Conservation (phyloP, 2,888 invertebrate species). For the Psylliodes chrysocephalus region DNA sequence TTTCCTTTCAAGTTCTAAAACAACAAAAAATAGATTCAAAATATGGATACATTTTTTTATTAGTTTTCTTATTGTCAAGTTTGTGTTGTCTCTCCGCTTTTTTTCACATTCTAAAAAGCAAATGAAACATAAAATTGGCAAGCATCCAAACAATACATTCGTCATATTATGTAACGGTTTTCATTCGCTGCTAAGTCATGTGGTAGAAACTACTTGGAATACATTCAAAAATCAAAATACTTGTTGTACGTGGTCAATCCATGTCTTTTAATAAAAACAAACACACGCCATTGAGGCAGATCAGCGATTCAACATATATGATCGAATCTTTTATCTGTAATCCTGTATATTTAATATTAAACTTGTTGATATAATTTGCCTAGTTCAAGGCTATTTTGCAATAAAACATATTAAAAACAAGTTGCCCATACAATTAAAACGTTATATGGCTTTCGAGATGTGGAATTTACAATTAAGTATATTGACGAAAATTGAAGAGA, state of each 20-base stretch:
- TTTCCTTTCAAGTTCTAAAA: too few relatives aligned
- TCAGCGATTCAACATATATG: neutral
- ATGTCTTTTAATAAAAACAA: neutral
- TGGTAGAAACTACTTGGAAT: constrained; percentile 22
- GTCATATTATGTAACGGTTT: constrained; percentile 26
- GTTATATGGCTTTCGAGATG: neutral
- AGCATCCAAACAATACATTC: constrained; percentile 21
- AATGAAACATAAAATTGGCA: constrained; percentile 24
- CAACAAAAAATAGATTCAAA: too few relatives aligned
- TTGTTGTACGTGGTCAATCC: constrained; percentile 21
- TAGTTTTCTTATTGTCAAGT: neutral
- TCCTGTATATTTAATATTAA: too few relatives aligned
- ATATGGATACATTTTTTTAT: too few relatives aligned
- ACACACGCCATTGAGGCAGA: neutral
- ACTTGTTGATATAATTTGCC: too few relatives aligned
- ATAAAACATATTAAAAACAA: too few relatives aligned
- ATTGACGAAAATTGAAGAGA: neutral
- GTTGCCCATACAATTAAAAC: too few relatives aligned
- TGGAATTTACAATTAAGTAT: neutral
- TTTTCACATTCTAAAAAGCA: constrained; percentile 12
- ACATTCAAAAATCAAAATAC: constrained; percentile 27
- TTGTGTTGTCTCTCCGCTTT: neutral
- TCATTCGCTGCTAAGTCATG: constrained; percentile 15
- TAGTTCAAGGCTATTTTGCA: too few relatives aligned
- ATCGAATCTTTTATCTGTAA: neutral